These are phyloP conservation scores for Drosophila miranda DNA, from an alignment of 1,140 invertebrate species.

Conservation along the genomic window DNA sequence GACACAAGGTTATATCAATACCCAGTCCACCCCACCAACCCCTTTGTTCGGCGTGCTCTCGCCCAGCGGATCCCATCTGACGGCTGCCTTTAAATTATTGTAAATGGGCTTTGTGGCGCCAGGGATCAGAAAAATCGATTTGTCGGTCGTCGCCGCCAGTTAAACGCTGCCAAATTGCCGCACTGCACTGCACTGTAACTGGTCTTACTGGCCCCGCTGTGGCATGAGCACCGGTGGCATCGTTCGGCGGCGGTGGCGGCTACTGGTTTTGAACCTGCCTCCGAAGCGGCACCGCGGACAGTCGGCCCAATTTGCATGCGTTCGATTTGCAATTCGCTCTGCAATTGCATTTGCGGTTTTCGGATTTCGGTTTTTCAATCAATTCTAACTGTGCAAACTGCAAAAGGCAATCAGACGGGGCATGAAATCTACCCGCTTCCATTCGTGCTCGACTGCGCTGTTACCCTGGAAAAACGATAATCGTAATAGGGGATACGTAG, in stretches of 20 bases:
- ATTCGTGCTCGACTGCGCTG: not conserved
- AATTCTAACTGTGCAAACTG: constrained; percentile 72
- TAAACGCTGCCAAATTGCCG: constrained; percentile 73
- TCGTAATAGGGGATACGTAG: too few relatives aligned
- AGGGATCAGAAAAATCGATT: constrained; percentile 72
- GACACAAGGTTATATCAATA: constrained; percentile 38
- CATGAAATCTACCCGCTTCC: not conserved
- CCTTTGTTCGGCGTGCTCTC: too few relatives aligned
- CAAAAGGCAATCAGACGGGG: constrained; percentile 55
- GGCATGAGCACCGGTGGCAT: not conserved
- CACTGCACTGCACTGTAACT: not conserved
- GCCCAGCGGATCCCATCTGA: not conserved
- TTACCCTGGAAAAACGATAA: constrained; percentile 13
- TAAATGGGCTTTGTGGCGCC: constrained; percentile 72
- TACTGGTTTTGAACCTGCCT: constrained; percentile 57
- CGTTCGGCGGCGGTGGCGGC: constrained; percentile 17
- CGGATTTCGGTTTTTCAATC: constrained; percentile 65
- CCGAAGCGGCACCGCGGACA: constrained; percentile 7
- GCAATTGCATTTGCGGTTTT: constrained; percentile 77
- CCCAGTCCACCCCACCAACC: not conserved
- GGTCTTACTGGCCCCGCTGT: not conserved
- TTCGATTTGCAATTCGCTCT: constrained; percentile 75
- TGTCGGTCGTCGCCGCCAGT: constrained; percentile 74
- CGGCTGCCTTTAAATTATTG: constrained; percentile 67
- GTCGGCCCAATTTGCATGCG: constrained; percentile 71